Base-by-base conservation (phyloP, 2,888 invertebrate species). In the Calameuta pallipes region DNA sequence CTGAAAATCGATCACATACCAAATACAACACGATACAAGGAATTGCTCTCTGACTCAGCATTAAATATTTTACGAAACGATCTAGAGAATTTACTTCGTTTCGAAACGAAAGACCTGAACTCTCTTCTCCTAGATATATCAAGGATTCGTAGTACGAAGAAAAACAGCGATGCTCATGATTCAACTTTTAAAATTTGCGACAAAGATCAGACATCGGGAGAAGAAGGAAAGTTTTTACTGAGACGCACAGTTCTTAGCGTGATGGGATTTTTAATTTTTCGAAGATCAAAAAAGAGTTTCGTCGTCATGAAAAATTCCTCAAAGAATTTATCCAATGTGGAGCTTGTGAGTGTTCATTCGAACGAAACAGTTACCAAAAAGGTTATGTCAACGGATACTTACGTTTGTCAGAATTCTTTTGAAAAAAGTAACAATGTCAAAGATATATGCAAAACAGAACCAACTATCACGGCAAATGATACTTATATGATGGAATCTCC, bases 41-140 rank as follows among this genome's bases (percentile, higher is more conserved):
- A 81, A 2, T 15, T 78, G 1, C 79, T 80, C 23, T 76, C 68
- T n/a, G 76, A 74, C 31, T 76, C 69, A 30, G 68, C 37, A 23
- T 56, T 83, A 30, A 35, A 80, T 15, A 41, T 33, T 13, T 73
- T 84, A n/a, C 79, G 77, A 23, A 76, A 71, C 41, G 84, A 84
- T 35, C 75, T 85, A 36, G 82, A 85, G 36, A 80, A 83, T 75
- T 78, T 85, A 23, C 15, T 83, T 74, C 31, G 68, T 4, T 84
- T 85, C 71, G 78, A 85, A n/a, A 78, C 74, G 4, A 80, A 77
- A 36, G 78, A 80, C 41, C 73, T 82, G 4, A 75, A 82, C 30
- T 73, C 75, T 6, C 33, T 74, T 13, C 23, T 74, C 35, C 23
- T 74, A 1, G 36, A 74, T n/a, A 31, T 71, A 35, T 33, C 34